Evolutionary conservation across 30 jellyfish, hydroid and myxozoan species (phyloP).

Genomic region (Mastigias papua): DNA sequence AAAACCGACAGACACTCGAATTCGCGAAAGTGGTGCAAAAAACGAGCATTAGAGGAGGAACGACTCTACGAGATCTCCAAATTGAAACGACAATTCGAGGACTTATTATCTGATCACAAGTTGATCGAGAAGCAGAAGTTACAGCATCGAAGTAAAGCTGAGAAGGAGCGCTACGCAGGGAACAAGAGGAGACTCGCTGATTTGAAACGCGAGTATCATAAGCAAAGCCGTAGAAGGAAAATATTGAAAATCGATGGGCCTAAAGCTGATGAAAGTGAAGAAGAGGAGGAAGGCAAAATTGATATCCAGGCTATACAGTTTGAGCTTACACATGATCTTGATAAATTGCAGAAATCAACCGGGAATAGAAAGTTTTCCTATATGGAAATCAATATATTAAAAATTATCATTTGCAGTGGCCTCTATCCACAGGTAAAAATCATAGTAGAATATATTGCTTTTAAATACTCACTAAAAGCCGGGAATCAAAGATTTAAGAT

Average conservation of each 20-base stretch:
- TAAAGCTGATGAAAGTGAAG: slow-evolving; percentile 75
- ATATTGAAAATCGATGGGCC: slow-evolving; percentile 73
- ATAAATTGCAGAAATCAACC: slow-evolving; percentile 72
- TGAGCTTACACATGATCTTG: slow-evolving; percentile 84
- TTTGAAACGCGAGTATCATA: slow-evolving; percentile 79
- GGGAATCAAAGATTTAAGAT: too few relatives aligned
- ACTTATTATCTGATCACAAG: slow-evolving; percentile 74
- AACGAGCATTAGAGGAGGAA: slow-evolving; percentile 94
- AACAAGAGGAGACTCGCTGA: slow-evolving; percentile 75
- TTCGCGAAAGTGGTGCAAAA: slow-evolving; percentile 95
- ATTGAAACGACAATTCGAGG: slow-evolving; percentile 93
- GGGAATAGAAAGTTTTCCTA: slow-evolving; percentile 68
- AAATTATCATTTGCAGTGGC: slow-evolving; percentile 89
- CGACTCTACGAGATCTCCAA: slow-evolving; percentile 96
- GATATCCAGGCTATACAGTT: slow-evolving; percentile 96
- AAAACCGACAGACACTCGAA: slow-evolving; percentile 81
- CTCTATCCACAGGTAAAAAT: slow-evolving; percentile 89
- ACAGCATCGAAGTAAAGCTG: slow-evolving; percentile 18
- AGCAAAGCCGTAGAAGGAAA: slow-evolving; percentile 85
- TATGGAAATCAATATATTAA: slow-evolving; percentile 78
- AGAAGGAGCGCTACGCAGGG: slow-evolving; percentile 34
- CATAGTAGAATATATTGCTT: not conserved
- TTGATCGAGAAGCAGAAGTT: slow-evolving; percentile 34
- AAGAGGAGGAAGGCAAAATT: slow-evolving; percentile 73
- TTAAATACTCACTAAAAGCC: not conserved